These are phyloP conservation scores for Cheilosia scutellata DNA, from an alignment of 2,888 invertebrate species.

Conservation along the genomic window DNA sequence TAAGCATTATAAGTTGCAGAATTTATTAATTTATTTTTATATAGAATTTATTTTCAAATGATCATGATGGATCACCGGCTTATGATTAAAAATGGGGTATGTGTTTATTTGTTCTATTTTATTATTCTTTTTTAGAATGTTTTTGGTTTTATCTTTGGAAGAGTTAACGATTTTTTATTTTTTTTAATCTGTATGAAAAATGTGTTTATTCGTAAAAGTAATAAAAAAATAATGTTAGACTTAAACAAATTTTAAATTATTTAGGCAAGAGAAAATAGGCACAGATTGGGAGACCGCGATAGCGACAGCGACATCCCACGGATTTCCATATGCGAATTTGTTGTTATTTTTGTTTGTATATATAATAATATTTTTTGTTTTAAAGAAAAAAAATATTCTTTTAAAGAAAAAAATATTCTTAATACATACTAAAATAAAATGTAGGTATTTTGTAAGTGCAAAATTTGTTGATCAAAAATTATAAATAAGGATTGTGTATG, in stretches of 20 bases:
- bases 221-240: constrained; percentile 32
- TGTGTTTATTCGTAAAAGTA: constrained; percentile 26
- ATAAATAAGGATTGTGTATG: constrained; percentile 76
- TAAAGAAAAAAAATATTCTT: constrained; percentile 68
- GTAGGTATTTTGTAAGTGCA: constrained; percentile 56
- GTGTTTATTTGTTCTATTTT: constrained; percentile 24
- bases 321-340: constrained; percentile 81
- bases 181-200: constrained; percentile 37
- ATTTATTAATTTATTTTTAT: constrained; percentile 13
- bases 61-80: constrained; percentile 57
- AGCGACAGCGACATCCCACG: constrained; percentile 85
- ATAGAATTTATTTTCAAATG: constrained; percentile 20
- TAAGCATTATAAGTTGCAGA: constrained; percentile 46
- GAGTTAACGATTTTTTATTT: constrained; percentile 30
- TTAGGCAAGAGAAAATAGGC: constrained; percentile 80
- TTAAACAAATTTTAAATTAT: constrained; percentile 48
- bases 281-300: constrained; percentile 85
- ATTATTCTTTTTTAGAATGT: constrained; percentile 17
- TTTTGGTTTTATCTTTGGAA: constrained; percentile 29
- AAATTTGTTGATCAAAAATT: constrained; percentile 40
- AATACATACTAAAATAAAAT: constrained; percentile 74
- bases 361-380: constrained; percentile 45
- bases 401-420: constrained; percentile 50
- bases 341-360: constrained; percentile 48
- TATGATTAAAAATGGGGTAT: constrained; percentile 50